phyloP scores from a whole-genome alignment of 2,797 vertebrate genomes.

The Gephyroberyx darwinii region DNA sequence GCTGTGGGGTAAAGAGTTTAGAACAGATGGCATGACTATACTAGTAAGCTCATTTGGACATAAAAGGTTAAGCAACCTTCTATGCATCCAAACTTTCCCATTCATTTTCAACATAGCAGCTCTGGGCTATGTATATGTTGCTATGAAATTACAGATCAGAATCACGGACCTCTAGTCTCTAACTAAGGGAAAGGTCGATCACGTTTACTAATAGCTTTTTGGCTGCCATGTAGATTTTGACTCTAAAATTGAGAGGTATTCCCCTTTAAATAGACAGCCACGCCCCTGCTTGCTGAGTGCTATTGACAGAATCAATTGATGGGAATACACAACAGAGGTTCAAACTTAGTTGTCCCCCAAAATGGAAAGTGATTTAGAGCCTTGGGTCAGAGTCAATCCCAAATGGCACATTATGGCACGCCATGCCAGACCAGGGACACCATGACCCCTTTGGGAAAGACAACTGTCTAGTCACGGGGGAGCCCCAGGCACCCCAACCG shows the following conservation, averaged over 20 bases:
- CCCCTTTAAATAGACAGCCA: constrained; percentile 42
- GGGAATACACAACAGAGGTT: constrained; percentile 56
- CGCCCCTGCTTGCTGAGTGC: constrained; percentile 54
- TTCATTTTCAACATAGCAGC: constrained; percentile 3
- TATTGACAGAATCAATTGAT: constrained; percentile 66
- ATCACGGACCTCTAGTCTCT: not conserved
- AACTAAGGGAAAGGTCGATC: constrained; percentile 4
- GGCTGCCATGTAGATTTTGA: constrained; percentile 20
- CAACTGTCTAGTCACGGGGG: constrained; percentile 52
- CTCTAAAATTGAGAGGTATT: constrained; percentile 38
- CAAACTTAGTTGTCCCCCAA: constrained; percentile 73
- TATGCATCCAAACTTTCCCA: not conserved
- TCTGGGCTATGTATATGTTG: not conserved
- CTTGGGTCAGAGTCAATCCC: constrained; percentile 71
- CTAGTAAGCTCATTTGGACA: not conserved
- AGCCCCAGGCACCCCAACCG: constrained; percentile 31
- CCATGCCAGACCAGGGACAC: constrained; percentile 50
- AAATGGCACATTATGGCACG: constrained; percentile 70
- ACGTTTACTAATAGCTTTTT: constrained; percentile 39
- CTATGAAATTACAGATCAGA: constrained; percentile 5
- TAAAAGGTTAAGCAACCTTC: not conserved
- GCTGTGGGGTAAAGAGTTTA: not conserved
- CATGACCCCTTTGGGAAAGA: constrained; percentile 62
- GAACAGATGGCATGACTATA: not conserved
- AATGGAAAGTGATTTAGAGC: constrained; percentile 77